Conservation (phyloP, 2,113 vertebrate genomes). For the Dipodomys merriami region DNA sequence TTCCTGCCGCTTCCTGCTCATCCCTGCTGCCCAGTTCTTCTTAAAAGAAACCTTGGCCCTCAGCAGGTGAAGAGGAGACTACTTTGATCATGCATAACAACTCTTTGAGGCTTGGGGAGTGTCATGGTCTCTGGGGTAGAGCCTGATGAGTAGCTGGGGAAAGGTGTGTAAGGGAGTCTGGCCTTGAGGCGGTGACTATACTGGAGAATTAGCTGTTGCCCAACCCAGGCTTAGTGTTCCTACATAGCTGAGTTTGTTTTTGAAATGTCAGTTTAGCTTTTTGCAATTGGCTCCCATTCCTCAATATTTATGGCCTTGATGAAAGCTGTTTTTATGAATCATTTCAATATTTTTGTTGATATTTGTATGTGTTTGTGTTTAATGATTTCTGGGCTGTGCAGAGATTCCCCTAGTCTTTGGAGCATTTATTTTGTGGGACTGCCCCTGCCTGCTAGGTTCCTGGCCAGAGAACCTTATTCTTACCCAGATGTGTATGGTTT, state of each 20-base stretch:
- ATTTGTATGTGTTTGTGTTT: background rate
- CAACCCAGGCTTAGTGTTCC: background rate
- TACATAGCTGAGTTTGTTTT: background rate
- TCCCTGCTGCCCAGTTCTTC: background rate
- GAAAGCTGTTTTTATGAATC: constrained; percentile 46
- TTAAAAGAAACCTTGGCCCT: background rate
- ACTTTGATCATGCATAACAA: background rate
- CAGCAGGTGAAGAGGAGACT: background rate
- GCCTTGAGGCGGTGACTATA: background rate
- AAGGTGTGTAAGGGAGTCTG: no score
- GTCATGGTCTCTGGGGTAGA: background rate
- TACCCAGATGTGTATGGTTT: fast-evolving
- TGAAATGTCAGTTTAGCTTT: background rate
- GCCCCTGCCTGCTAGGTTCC: background rate
- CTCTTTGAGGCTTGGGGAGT: background rate
- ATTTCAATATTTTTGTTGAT: background rate
- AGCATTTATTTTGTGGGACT: background rate
- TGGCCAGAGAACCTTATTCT: background rate
- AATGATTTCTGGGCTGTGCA: background rate
- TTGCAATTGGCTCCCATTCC: background rate
- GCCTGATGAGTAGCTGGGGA: background rate
- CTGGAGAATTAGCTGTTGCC: background rate
- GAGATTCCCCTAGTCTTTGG: background rate
- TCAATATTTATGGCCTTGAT: background rate
- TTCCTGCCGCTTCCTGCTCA: background rate